Evolutionary conservation across 2,797 vertebrate genomes (phyloP).

Genomic region (Atherinosoma microstoma): DNA sequence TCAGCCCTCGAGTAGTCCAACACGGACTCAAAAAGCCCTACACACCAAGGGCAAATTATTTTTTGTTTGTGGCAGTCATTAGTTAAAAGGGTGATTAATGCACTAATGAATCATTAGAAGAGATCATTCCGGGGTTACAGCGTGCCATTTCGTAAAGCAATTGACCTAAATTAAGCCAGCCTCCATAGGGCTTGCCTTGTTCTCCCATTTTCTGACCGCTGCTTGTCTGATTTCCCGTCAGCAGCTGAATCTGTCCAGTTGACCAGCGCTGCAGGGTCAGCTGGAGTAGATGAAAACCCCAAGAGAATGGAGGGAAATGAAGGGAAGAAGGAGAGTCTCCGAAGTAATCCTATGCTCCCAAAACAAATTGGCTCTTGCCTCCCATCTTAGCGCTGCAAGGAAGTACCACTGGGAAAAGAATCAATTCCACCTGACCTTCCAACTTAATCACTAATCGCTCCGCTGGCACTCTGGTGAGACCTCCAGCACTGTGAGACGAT

Average conservation of each 20-base stretch:
- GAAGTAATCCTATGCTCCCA: slow-evolving; percentile 72
- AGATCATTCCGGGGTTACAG: slow-evolving; percentile 58
- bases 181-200: slow-evolving; percentile 52
- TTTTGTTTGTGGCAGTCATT: slow-evolving; percentile 61
- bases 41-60: slow-evolving; percentile 42
- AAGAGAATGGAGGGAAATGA: slow-evolving; percentile 24
- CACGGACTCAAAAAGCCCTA: slow-evolving; percentile 14
- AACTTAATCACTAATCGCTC: slow-evolving; percentile 81
- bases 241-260: slow-evolving; percentile 19
- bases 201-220: slow-evolving; percentile 36
- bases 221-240: slow-evolving; percentile 44
- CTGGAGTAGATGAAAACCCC: slow-evolving; percentile 30
- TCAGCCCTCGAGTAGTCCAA: slow-evolving; percentile 19
- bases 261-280: slow-evolving; percentile 25
- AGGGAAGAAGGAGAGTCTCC: slow-evolving; percentile 30
- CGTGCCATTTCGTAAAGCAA: slow-evolving; percentile 65
- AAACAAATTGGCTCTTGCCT: slow-evolving; percentile 76
- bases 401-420: slow-evolving; percentile 70
- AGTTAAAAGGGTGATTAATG: slow-evolving; percentile 74
- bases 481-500: slow-evolving; percentile 54
- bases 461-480: slow-evolving; percentile 66
- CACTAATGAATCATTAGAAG: slow-evolving; percentile 72
- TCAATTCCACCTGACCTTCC: slow-evolving; percentile 86
- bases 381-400: slow-evolving; percentile 65
- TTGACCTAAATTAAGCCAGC: slow-evolving; percentile 72